phyloP scores from a whole-genome alignment of 2,113 vertebrate genomes.

The Leucoraja erinaceus region DNA sequence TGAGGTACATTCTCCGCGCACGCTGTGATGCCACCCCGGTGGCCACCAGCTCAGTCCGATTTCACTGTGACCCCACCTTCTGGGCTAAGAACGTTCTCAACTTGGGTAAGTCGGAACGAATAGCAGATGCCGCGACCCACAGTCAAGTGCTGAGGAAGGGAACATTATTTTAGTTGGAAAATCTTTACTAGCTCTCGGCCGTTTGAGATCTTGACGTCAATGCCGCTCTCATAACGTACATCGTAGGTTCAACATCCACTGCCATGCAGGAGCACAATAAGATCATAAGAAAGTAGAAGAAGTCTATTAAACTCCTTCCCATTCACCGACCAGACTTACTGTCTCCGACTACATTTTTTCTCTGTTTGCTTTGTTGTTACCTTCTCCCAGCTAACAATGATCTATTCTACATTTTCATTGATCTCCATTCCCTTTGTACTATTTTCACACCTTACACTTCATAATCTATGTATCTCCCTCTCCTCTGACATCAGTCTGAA shows the following conservation, averaged over 20 bases:
- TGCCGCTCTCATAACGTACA: neutral
- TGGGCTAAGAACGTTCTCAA: slow-evolving; percentile 78
- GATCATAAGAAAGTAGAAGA: too few species aligned
- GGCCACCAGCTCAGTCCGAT: slow-evolving; percentile 64
- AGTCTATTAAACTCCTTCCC: too few species aligned
- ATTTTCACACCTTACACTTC: too few species aligned
- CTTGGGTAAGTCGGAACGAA: slow-evolving; percentile 56
- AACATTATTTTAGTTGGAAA: neutral
- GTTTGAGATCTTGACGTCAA: neutral
- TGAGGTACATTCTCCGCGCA: slow-evolving; percentile 66
- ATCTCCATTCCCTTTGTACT: too few species aligned
- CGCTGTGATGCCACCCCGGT: slow-evolving; percentile 68
- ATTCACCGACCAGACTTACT: too few species aligned
- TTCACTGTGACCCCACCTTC: slow-evolving; percentile 74
- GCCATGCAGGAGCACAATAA: neutral
- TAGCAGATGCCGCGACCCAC: neutral
- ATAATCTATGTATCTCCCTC: too few species aligned
- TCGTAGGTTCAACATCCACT: neutral
- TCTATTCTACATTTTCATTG: too few species aligned
- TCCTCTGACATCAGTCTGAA: too few species aligned
- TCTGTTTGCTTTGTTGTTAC: too few species aligned
- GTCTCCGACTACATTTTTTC: too few species aligned
- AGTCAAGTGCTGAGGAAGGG: too few species aligned
- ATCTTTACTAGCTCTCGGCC: neutral
- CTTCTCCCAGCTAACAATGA: too few species aligned